phyloP scores from a whole-genome alignment of 1,140 invertebrate genomes.

The Saccostrea cuccullata region DNA sequence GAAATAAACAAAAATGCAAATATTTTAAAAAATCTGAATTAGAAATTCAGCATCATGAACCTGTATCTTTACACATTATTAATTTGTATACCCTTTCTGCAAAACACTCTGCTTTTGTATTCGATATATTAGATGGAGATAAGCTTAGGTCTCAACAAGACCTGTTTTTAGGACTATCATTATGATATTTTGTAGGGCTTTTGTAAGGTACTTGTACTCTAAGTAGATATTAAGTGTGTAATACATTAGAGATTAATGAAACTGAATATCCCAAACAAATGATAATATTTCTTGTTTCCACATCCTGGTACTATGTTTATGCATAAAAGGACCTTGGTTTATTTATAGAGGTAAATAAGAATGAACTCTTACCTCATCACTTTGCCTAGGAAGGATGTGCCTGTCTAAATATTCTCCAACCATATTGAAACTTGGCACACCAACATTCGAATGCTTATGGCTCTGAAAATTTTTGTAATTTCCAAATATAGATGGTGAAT shows the following conservation, averaged over 20 bases:
- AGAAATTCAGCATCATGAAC: background rate
- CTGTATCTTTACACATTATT: background rate
- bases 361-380: slow-evolving; percentile 8
- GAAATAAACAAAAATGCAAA: background rate
- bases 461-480: slow-evolving; percentile 23
- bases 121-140: background rate
- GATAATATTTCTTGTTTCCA: background rate
- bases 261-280: background rate
- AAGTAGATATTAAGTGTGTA: too few relatives aligned
- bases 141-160: too few relatives aligned
- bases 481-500: slow-evolving; percentile 27
- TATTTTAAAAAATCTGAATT: background rate
- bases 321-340: background rate
- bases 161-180: too few relatives aligned
- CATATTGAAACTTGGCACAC: background rate
- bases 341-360: background rate
- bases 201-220: too few relatives aligned
- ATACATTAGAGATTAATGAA: background rate
- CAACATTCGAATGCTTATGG: slow-evolving; percentile 11
- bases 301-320: background rate
- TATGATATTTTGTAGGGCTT: too few relatives aligned
- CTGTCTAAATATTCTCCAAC: background rate
- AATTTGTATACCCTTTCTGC: background rate
- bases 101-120: background rate
- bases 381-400: background rate